These are phyloP conservation scores for Muntiacus muntjak DNA, from an alignment of 2,113 vertebrate genomes.

Conservation along the genomic window DNA sequence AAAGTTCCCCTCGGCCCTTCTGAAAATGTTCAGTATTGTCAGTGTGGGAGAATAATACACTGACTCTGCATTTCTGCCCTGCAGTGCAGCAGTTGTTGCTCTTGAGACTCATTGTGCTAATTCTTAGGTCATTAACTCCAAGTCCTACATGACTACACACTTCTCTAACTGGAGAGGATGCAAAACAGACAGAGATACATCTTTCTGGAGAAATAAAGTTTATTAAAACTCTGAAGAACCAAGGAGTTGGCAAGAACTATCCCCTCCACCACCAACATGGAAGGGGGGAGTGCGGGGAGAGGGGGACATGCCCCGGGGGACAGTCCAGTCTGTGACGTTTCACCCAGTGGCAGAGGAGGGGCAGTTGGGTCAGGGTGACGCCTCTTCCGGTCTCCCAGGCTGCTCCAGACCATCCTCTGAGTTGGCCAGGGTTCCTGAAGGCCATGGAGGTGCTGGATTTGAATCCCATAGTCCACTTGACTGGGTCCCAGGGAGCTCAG, in stretches of 20 bases:
- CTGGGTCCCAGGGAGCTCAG: constrained; percentile 83
- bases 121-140: not conserved
- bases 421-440: constrained; percentile 93
- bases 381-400: not conserved
- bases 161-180: not conserved
- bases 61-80: not conserved
- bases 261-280: not conserved
- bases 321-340: not conserved
- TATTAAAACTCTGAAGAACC: not conserved
- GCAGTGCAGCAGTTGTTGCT: not conserved
- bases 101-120: not conserved
- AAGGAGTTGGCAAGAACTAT: not conserved
- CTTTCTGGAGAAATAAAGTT: not conserved
- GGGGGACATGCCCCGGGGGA: too few relatives aligned
- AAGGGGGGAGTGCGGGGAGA: not conserved
- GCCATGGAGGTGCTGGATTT: constrained; percentile 89
- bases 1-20: not conserved
- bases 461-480: constrained; percentile 89
- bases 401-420: constrained; percentile 68
- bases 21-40: not conserved
- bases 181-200: not conserved
- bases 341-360: not conserved
- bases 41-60: too few relatives aligned
- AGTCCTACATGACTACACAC: not conserved
- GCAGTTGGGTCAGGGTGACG: rapidly evolving